Evolutionary conservation across 2,888 invertebrate species (phyloP).

Genomic region (Brenthis hecate): DNA sequence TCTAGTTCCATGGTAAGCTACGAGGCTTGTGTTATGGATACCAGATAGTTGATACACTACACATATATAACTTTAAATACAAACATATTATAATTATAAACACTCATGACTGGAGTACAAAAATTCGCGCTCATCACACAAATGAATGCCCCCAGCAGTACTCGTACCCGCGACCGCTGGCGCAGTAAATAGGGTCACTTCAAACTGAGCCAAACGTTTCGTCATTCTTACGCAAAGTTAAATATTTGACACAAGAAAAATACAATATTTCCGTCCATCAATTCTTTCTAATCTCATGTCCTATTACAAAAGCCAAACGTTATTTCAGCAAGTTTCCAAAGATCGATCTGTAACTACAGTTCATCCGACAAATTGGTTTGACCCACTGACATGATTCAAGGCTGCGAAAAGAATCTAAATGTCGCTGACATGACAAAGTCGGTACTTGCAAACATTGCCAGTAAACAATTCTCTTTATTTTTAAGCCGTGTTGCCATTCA

Average conservation of each 20-base stretch:
- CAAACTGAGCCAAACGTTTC: too few species aligned
- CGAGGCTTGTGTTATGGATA: too few species aligned
- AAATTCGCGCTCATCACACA: too few species aligned
- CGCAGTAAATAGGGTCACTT: too few species aligned
- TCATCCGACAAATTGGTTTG: constrained; percentile 29
- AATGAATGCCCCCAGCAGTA: too few species aligned
- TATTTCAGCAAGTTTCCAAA: constrained; percentile 18
- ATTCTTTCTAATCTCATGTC: neutral
- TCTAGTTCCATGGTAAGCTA: too few species aligned
- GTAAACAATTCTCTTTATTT: neutral
- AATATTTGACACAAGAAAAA: neutral
- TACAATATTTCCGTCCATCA: neutral
- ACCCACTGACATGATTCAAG: constrained; percentile 35
- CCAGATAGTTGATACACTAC: too few species aligned
- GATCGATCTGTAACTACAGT: constrained; percentile 20
- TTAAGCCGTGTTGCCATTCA: neutral
- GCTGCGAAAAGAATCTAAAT: constrained; percentile 20
- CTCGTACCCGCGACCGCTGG: too few species aligned
- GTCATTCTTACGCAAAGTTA: too few species aligned
- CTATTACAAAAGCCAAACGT: constrained; percentile 8
- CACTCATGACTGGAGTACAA: too few species aligned
- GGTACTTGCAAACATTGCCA: constrained; percentile 1
- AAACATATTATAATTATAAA: too few species aligned
- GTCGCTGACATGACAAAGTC: constrained; percentile 14
- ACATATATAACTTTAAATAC: too few species aligned